Evolutionary conservation across 2,888 invertebrate genomes (phyloP).

Genomic region (Ennomos fuscantarius): DNA sequence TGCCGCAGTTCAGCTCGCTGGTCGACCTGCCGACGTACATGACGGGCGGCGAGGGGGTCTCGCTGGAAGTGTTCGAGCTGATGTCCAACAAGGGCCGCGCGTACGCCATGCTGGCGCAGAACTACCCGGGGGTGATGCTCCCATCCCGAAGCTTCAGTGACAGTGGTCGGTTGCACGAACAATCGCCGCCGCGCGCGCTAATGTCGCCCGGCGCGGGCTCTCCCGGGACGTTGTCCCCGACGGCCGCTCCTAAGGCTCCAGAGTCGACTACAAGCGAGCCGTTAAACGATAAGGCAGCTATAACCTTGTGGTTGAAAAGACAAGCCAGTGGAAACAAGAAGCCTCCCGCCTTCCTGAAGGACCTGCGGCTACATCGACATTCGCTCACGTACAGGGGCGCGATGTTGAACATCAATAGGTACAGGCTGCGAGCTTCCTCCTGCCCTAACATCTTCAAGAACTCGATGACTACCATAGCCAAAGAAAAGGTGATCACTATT

Average conservation of each 20-base stretch:
- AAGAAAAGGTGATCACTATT: slow-evolving; percentile 85
- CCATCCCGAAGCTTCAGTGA: slow-evolving; percentile 91
- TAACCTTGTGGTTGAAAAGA: slow-evolving; percentile 84
- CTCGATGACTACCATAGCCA: slow-evolving; percentile 94
- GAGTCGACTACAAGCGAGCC: slow-evolving; percentile 51
- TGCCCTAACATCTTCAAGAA: slow-evolving; percentile 96
- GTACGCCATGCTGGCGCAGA: slow-evolving; percentile 89
- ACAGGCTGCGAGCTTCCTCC: slow-evolving; percentile 92
- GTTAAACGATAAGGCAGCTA: slow-evolving; percentile 74
- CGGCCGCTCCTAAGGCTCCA: slow-evolving; percentile 50
- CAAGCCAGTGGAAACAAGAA: slow-evolving; percentile 76
- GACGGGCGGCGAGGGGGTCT: slow-evolving; percentile 90
- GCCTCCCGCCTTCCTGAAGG: slow-evolving; percentile 89
- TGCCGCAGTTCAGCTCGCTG: slow-evolving; percentile 90
- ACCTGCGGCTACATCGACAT: slow-evolving; percentile 90
- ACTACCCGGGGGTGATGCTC: slow-evolving; percentile 90
- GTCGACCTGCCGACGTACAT: slow-evolving; percentile 94
- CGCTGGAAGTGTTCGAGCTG: slow-evolving; percentile 90
- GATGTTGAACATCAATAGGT: slow-evolving; percentile 93
- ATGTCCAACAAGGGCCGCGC: slow-evolving; percentile 89
- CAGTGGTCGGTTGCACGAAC: slow-evolving; percentile 74
- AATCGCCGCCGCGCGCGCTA: slow-evolving; percentile 64
- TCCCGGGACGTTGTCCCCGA: slow-evolving; percentile 62
- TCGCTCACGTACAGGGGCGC: slow-evolving; percentile 94
- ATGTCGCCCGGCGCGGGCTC: slow-evolving; percentile 61